Evolutionary conservation across 2,797 vertebrate species (phyloP).

Genomic region (Poecile montanus): DNA sequence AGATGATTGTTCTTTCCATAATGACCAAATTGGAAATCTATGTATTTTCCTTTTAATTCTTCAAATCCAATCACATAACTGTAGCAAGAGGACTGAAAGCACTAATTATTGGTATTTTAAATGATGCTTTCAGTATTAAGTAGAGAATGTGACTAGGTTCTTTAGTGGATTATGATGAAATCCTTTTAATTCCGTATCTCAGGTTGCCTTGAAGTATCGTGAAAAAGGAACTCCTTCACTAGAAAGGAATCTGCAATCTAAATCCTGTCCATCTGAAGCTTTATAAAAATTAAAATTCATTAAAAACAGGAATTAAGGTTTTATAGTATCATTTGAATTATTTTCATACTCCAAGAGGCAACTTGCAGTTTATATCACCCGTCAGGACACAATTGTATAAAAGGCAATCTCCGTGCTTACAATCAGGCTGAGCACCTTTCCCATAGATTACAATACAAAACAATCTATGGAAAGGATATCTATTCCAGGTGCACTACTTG

Average conservation of each 20-base stretch:
- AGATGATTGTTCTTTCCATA: neutral
- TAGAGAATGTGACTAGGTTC: neutral
- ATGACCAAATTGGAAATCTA: constrained; percentile 5
- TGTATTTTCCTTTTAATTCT: constrained; percentile 23
- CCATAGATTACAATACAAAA: neutral
- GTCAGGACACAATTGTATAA: neutral
- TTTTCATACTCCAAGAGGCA: neutral
- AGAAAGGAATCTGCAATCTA: neutral
- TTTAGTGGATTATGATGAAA: neutral
- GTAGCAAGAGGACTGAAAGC: neutral
- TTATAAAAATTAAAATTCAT: neutral
- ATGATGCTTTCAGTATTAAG: neutral
- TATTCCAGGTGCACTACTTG: neutral
- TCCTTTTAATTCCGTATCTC: neutral
- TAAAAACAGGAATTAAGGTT: neutral
- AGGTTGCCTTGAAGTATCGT: neutral
- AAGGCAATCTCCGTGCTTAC: neutral
- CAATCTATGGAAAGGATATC: neutral
- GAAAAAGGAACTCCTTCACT: neutral
- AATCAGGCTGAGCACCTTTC: neutral
- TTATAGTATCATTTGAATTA: neutral
- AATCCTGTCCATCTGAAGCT: neutral
- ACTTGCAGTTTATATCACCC: neutral
- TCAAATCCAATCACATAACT: neutral
- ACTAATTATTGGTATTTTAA: constrained; percentile 22